These are phyloP conservation scores for Xylota segnis DNA, from an alignment of 2,888 invertebrate species.

Conservation along the genomic window DNA sequence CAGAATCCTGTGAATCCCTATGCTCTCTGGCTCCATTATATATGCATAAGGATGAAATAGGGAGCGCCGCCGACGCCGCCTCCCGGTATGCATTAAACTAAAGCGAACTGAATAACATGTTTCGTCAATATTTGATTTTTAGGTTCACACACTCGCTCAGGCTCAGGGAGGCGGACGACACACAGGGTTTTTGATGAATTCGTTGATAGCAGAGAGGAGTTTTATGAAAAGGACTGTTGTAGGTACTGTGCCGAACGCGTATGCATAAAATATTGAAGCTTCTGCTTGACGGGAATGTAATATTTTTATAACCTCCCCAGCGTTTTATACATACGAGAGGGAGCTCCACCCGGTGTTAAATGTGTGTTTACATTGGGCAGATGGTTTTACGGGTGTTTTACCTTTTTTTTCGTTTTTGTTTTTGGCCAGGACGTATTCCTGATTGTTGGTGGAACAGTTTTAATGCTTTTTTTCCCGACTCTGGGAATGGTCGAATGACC, in stretches of 20 bases:
- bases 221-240: slow-evolving; percentile 44
- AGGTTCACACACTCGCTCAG: slow-evolving; percentile 12
- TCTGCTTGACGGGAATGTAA: slow-evolving; percentile 53
- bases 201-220: slow-evolving; percentile 42
- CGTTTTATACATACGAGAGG: background rate
- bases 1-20: slow-evolving; percentile 17
- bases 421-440: background rate
- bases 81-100: slow-evolving; percentile 53
- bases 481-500: slow-evolving; percentile 9
- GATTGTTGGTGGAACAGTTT: slow-evolving; percentile 17
- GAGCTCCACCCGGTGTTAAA: slow-evolving; percentile 44
- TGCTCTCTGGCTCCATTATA: slow-evolving; percentile 35
- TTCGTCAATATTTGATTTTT: slow-evolving; percentile 74
- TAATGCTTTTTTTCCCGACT: background rate
- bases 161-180: background rate
- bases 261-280: slow-evolving; percentile 69
- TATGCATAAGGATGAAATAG: slow-evolving; percentile 62
- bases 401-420: background rate
- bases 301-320: slow-evolving; percentile 53
- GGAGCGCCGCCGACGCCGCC: background rate
- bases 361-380: slow-evolving; percentile 65
- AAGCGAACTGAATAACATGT: slow-evolving; percentile 57
- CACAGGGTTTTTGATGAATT: slow-evolving; percentile 45
- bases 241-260: background rate
- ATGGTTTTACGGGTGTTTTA: slow-evolving; percentile 47